Evolutionary conservation across 2,888 invertebrate species (phyloP).

Genomic region (Notodonta ziczac): DNA sequence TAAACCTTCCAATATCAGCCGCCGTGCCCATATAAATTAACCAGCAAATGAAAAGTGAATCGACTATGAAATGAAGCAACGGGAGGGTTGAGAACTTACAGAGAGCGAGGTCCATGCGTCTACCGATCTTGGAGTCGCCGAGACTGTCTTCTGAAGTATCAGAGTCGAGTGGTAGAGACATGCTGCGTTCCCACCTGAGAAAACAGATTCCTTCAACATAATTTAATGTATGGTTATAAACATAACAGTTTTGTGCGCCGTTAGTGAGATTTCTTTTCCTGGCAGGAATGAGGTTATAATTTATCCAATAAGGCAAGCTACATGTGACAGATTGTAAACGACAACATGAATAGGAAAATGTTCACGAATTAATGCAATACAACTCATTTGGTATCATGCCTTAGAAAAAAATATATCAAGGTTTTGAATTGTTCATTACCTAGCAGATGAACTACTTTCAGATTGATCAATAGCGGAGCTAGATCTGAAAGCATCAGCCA

Average conservation of each 20-base stretch:
- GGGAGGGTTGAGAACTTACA: constrained; percentile 86
- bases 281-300: too few relatives aligned
- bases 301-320: too few relatives aligned
- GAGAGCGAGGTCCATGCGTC: constrained; percentile 93
- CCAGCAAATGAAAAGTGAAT: constrained; percentile 80
- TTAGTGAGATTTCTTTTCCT: too few relatives aligned
- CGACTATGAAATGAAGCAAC: constrained; percentile 60
- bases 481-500: constrained; percentile 84
- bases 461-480: constrained; percentile 73
- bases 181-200: constrained; percentile 88
- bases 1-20: constrained; percentile 64
- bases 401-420: too few relatives aligned
- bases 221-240: background rate
- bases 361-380: too few relatives aligned
- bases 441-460: constrained; percentile 75
- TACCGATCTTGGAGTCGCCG: constrained; percentile 77
- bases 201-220: constrained; percentile 10
- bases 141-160: constrained; percentile 77
- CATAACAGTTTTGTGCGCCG: background rate
- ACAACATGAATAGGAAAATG: too few relatives aligned
- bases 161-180: constrained; percentile 87
- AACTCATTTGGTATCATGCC: too few relatives aligned
- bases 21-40: constrained; percentile 82
- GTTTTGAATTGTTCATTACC: constrained; percentile 49
- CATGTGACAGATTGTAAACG: too few relatives aligned